Evolutionary conservation across 2,797 vertebrate species (phyloP).

Genomic region (Fistularia commersonii): DNA sequence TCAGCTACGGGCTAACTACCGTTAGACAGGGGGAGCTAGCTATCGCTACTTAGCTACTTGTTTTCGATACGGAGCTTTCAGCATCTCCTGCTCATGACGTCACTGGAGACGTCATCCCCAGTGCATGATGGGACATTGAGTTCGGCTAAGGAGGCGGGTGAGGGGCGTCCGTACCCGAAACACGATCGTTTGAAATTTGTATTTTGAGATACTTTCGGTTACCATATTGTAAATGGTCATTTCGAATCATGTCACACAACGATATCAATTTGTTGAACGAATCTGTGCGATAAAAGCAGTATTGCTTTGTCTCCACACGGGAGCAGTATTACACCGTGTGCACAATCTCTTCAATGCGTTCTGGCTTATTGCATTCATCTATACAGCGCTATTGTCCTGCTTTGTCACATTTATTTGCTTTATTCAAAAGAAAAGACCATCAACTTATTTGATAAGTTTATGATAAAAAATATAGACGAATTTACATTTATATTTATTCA

Average conservation of each 20-base stretch:
- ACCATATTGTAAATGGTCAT: too few species aligned
- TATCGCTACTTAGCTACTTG: constrained; percentile 52
- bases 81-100: constrained; percentile 58
- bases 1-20: constrained; percentile 53
- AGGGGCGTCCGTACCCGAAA: too few species aligned
- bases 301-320: constrained; percentile 31
- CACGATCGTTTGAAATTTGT: too few species aligned
- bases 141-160: too few species aligned
- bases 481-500: constrained; percentile 26
- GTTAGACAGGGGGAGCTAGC: constrained; percentile 39
- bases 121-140: too few species aligned
- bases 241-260: too few species aligned
- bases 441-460: constrained; percentile 23
- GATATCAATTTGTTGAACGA: too few species aligned
- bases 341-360: not conserved
- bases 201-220: too few species aligned
- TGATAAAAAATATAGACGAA: constrained; percentile 42
- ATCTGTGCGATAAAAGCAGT: not conserved
- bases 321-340: constrained; percentile 35
- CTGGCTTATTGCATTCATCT: not conserved
- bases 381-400: not conserved
- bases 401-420: constrained; percentile 27
- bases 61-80: constrained; percentile 57
- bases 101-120: constrained; percentile 13
- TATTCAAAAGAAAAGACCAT: constrained; percentile 32